These are phyloP conservation scores for Myripristis jacobus DNA, from an alignment of 2,797 vertebrate species.

Conservation along the genomic window DNA sequence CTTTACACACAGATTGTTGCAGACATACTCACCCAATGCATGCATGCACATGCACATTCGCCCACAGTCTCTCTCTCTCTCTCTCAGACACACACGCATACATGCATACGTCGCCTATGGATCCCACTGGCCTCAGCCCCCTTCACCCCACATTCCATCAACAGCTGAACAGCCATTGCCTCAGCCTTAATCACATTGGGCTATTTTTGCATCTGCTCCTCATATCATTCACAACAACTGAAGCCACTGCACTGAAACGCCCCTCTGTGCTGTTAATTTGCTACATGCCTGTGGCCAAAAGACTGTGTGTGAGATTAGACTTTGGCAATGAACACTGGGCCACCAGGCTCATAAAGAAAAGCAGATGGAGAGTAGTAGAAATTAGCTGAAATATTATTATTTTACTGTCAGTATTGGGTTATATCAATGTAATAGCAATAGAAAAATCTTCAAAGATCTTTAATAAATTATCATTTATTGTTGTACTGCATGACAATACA, in stretches of 20 bases:
- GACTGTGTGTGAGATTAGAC: constrained; percentile 7
- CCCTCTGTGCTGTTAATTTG: constrained; percentile 45
- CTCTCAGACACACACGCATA: not conserved
- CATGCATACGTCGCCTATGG: not conserved
- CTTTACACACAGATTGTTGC: not conserved
- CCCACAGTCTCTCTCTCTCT: no score
- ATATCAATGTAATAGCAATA: no score
- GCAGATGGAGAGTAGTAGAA: constrained; percentile 1
- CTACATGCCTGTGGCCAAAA: constrained; percentile 33
- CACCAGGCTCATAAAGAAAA: not conserved
- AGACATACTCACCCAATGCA: not conserved
- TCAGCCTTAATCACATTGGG: constrained; percentile 55
- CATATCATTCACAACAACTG: constrained; percentile 41
- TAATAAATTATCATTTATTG: not conserved
- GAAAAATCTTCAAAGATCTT: constrained; percentile 1
- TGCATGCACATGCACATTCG: not conserved
- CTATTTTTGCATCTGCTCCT: constrained; percentile 68
- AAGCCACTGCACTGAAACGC: constrained; percentile 19
- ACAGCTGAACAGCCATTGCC: constrained; percentile 68
- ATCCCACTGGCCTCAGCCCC: constrained; percentile 7
- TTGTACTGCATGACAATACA: no score
- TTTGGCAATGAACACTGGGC: constrained; percentile 5
- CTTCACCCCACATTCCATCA: constrained; percentile 54
- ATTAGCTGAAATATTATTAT: not conserved
- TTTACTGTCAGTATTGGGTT: not conserved